Evolutionary conservation across 1,140 invertebrate genomes (phyloP).

Genomic region (Drosophila gunungcola): DNA sequence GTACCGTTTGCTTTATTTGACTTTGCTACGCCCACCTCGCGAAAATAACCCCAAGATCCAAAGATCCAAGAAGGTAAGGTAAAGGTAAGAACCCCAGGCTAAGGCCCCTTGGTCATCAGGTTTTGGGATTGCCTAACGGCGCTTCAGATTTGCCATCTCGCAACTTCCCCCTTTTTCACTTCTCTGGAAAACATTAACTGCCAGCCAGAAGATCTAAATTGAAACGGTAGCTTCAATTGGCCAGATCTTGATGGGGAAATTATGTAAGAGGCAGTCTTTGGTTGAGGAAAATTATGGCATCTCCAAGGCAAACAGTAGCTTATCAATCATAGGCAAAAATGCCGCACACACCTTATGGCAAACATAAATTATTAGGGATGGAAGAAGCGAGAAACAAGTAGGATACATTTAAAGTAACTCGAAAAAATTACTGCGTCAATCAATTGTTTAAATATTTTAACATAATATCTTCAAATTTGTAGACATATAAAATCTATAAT

Average conservation of each 20-base stretch:
- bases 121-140: conserved; percentile 56
- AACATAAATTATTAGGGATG: no score
- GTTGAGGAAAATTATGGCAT: not conserved
- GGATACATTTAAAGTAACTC: no score
- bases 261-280: not conserved
- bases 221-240: conserved; percentile 25
- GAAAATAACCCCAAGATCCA: not conserved
- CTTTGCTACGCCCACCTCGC: conserved; percentile 51
- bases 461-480: no score
- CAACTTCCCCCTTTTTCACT: conserved; percentile 16
- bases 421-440: no score
- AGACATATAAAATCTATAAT: no score
- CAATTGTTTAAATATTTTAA: no score
- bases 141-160: conserved; percentile 64
- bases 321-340: not conserved
- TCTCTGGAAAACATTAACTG: conserved; percentile 49
- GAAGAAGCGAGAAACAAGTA: no score
- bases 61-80: not conserved
- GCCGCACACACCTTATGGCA: no score
- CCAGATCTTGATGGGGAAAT: conserved; percentile 22
- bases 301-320: conserved; percentile 17
- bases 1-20: conserved; percentile 79
- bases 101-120: conserved; percentile 9
- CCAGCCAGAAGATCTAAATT: not conserved
- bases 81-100: not conserved